Conservation (phyloP, 2,888 invertebrate species). For the Dryobota labecula region DNA sequence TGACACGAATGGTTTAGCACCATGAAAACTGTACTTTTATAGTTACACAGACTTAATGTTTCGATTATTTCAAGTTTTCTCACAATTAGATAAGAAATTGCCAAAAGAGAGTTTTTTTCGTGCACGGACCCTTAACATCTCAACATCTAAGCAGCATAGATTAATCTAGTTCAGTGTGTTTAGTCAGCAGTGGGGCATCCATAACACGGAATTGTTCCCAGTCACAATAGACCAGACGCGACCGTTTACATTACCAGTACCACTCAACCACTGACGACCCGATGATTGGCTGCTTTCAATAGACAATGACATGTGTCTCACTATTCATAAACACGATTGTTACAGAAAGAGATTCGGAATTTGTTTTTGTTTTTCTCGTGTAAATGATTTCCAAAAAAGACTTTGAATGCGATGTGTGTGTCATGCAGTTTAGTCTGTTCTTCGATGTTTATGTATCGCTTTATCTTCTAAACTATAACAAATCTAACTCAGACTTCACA, state of each 20-base stretch:
- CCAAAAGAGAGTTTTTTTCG: too few species aligned
- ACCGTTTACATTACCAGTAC: conserved; percentile 77
- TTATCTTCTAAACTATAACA: neutral
- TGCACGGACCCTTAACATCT: too few species aligned
- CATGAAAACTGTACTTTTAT: too few species aligned
- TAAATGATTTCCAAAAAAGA: conserved; percentile 54
- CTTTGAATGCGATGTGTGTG: conserved; percentile 40
- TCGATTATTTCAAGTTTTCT: too few species aligned
- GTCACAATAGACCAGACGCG: conserved; percentile 80
- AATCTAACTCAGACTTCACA: neutral
- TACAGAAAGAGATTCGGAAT: conserved; percentile 61
- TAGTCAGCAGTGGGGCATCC: conserved; percentile 83
- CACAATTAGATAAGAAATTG: too few species aligned
- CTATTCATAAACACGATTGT: conserved; percentile 73
- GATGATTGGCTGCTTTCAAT: conserved; percentile 81
- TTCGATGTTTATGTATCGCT: neutral
- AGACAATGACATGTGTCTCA: conserved; percentile 78
- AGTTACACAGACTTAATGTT: too few species aligned
- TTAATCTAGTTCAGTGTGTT: conserved; percentile 62
- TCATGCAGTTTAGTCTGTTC: conserved; percentile 9
- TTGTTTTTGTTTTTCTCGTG: conserved; percentile 59
- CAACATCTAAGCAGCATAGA: conserved; percentile 33
- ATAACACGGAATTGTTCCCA: conserved; percentile 85
- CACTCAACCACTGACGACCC: conserved; percentile 64
- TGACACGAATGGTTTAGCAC: too few species aligned